These are phyloP conservation scores for Caenorhabditis doughertyi DNA, from an alignment of 2,888 invertebrate species.

Conservation along the genomic window DNA sequence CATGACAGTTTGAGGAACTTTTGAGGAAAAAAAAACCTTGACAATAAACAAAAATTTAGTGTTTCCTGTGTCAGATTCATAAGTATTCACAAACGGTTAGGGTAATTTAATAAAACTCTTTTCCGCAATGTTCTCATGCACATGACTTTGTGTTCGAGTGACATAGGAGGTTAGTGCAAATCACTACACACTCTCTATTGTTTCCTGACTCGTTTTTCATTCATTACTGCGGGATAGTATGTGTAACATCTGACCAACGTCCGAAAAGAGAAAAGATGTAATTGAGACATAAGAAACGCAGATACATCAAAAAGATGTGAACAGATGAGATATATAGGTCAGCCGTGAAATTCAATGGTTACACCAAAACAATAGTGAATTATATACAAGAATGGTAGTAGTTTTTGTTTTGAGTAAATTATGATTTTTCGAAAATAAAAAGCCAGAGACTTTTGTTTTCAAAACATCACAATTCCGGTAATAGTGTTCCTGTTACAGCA, in stretches of 20 bases:
- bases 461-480: too few relatives aligned
- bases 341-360: constrained; percentile 18
- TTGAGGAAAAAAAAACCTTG: too few relatives aligned
- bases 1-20: too few relatives aligned
- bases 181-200: background rate
- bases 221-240: background rate
- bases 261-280: background rate
- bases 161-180: too few relatives aligned
- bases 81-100: too few relatives aligned
- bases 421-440: background rate
- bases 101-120: too few relatives aligned
- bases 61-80: too few relatives aligned
- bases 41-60: too few relatives aligned
- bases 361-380: background rate
- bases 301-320: constrained; percentile 14
- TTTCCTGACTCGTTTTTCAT: background rate
- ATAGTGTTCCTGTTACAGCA: too few relatives aligned
- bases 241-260: constrained; percentile 18
- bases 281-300: constrained; percentile 21
- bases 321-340: constrained; percentile 40
- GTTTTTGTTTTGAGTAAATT: background rate
- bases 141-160: too few relatives aligned
- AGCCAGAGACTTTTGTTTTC: too few relatives aligned
- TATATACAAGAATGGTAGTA: background rate
- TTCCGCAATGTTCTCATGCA: too few relatives aligned